These are phyloP conservation scores for Odocoileus hemionus DNA, from an alignment of 2,113 vertebrate species.

Conservation along the genomic window DNA sequence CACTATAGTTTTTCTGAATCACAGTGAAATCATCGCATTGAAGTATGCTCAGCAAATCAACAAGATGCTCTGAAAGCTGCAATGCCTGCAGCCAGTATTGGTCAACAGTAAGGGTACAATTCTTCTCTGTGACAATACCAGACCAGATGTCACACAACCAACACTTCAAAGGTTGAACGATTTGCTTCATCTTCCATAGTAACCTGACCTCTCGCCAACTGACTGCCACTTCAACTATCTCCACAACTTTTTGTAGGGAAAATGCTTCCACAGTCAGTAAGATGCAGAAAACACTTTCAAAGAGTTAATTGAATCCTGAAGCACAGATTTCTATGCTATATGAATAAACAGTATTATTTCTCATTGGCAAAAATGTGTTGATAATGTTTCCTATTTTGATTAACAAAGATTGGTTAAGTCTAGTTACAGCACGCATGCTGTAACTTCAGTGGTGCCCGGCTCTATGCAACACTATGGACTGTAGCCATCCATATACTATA, in stretches of 20 bases:
- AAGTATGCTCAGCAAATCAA: background rate
- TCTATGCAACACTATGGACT: background rate
- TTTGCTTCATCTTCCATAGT: background rate
- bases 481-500: background rate
- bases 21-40: background rate
- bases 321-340: background rate
- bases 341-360: background rate
- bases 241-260: background rate
- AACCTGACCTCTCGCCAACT: background rate
- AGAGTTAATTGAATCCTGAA: background rate
- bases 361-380: background rate
- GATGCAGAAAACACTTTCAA: background rate
- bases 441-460: background rate
- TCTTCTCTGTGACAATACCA: background rate
- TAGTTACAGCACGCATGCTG: background rate
- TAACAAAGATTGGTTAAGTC: background rate
- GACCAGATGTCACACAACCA: background rate
- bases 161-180: background rate
- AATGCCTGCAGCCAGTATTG: background rate
- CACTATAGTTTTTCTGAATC: background rate
- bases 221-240: background rate
- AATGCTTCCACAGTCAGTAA: background rate
- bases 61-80: background rate
- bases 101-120: background rate
- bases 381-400: background rate